phyloP scores from a whole-genome alignment of 2,797 vertebrate genomes.

The Alauda arvensis region DNA sequence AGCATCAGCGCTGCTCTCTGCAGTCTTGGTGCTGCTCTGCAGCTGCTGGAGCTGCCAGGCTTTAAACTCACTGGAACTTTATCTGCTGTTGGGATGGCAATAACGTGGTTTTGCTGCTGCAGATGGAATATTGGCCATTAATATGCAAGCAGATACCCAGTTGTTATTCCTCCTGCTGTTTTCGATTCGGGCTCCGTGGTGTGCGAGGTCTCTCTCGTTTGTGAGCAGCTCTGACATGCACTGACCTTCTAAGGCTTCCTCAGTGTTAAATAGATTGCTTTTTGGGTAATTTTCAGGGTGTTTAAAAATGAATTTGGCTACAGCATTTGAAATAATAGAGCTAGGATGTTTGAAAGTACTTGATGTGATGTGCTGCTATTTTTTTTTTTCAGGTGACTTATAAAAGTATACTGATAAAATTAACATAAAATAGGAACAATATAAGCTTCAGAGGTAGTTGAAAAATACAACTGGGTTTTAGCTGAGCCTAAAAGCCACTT shows the following conservation, averaged over 20 bases:
- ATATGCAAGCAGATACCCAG: slow-evolving; percentile 54
- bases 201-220: slow-evolving; percentile 39
- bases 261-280: not conserved
- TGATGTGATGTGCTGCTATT: not conserved
- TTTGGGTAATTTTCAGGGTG: not conserved
- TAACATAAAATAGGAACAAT: not conserved
- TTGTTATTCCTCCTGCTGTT: slow-evolving; percentile 63
- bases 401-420: not conserved
- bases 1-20: not conserved
- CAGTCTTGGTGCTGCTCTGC: not conserved
- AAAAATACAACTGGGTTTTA: not conserved
- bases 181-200: slow-evolving; percentile 20
- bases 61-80: slow-evolving; percentile 7
- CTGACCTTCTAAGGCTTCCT: slow-evolving; percentile 17
- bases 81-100: not conserved
- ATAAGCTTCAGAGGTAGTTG: not conserved
- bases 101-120: not conserved
- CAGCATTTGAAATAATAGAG: not conserved
- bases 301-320: slow-evolving; percentile 27
- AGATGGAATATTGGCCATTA: slow-evolving; percentile 40
- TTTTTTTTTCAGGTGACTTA: not conserved
- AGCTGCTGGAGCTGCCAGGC: slow-evolving; percentile 26
- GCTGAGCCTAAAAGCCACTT: not conserved
- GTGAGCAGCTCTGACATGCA: slow-evolving; percentile 10
- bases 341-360: not conserved